Base-by-base conservation (phyloP, 2,113 vertebrate genomes). In the Pomatostomus ruficeps region DNA sequence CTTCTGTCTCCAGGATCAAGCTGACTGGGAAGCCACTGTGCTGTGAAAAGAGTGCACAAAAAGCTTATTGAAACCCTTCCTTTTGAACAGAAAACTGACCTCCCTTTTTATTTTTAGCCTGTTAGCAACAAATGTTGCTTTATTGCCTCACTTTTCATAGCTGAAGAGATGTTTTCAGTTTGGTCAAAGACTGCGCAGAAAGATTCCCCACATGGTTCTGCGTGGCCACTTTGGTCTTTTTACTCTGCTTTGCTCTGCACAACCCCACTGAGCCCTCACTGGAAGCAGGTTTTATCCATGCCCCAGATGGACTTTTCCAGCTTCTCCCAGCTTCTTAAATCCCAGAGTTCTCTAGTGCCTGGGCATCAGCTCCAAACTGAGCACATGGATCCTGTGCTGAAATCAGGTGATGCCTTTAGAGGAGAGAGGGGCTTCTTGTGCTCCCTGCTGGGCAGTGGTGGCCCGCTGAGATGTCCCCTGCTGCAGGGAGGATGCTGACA, bases 81-180 rank as follows among this genome's bases (percentile, higher is more conserved):
- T 87, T 93, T 83, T 71, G 43, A 81, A 80, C 74, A 73, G 74
- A 58, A 83, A 52, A 42, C 55, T 80, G 35, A 55, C 45, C 15
- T 83, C 33, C 63, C 66, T 75, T 29, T 88, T 78, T 94, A 92
- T 94, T 96, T 97, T 96, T 94, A 94, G 77, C 29, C 59, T 45
- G 2, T 57, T 67, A 23, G 21, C 54, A 75, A 95, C 83, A 95
- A 51, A 89, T 71, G 63, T 58, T 89, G 75, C 89, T 91, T 95
- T 95, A 42, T 95, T 91, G 33, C 75, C 91, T 81, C 28, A 17
- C 36, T 77, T 52, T 71, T 43, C 31, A 26, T 10, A 74, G 85
- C 61, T 57, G 74, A 81, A 80, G 85, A 42, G 7, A 6, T 31
- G 16, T 87, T 87, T 89, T 85, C 46, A 45, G 11, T 49, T 35